phyloP scores from a whole-genome alignment of 2,888 invertebrate species.

The Drosophila pseudotalamancana region DNA sequence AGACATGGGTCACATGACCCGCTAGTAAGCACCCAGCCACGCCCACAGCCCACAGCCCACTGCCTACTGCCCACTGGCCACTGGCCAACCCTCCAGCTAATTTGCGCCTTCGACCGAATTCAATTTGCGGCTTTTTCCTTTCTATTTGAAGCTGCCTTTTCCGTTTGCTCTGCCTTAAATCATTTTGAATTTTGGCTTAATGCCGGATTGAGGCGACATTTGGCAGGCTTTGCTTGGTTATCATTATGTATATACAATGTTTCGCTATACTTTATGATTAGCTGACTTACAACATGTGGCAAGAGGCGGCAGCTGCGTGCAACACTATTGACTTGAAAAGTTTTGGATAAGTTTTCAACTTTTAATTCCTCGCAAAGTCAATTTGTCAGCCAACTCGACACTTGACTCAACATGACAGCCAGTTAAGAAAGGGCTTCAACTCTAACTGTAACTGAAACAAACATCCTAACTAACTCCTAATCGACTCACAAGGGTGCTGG shows the following conservation, averaged over 20 bases:
- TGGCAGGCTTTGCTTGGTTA: constrained; percentile 4
- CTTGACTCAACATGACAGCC: constrained; percentile 38
- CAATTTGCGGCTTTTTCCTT: constrained; percentile 24
- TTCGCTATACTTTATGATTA: neutral
- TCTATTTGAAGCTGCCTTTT: neutral
- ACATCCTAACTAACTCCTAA: constrained; percentile 6
- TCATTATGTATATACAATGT: constrained; percentile 3
- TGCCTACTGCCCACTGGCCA: too few species aligned
- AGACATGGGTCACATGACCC: neutral
- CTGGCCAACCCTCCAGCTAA: constrained; percentile 15
- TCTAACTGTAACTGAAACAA: constrained; percentile 35
- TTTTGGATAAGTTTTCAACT: constrained; percentile 54
- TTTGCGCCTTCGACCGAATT: constrained; percentile 36
- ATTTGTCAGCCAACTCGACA: constrained; percentile 33
- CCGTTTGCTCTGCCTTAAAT: constrained; percentile 13
- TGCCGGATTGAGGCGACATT: constrained; percentile 3
- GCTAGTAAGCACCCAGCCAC: neutral
- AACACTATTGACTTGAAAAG: constrained; percentile 40
- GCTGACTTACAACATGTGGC: constrained; percentile 42
- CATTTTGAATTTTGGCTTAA: constrained; percentile 27
- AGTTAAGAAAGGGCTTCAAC: constrained; percentile 19
- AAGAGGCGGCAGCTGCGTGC: constrained; percentile 33
- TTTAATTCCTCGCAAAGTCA: constrained; percentile 46
- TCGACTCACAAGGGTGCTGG: neutral
- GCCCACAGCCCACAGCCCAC: neutral